Evolutionary conservation across 1,140 invertebrate species (phyloP), one percentile per base, ranked within the genome.

Genomic region (Proctacanthus coquilletti): DNA sequence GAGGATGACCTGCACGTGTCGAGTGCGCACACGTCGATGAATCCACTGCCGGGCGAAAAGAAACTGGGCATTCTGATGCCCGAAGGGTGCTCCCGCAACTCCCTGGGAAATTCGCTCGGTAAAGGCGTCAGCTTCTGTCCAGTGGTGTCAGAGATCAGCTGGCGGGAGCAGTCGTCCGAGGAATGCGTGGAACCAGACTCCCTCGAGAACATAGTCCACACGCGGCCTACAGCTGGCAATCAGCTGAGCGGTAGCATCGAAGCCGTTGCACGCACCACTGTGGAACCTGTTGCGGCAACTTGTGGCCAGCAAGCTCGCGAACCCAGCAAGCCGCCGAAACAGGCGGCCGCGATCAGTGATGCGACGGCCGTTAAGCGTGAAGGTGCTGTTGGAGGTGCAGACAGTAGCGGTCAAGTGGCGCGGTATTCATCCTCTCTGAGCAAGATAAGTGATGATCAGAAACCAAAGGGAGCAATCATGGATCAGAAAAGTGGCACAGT

Each of bases 131-230:
- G 72, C 40, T 81, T 81, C 46, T 76, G 73, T 47, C 77, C 77
- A 1, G 69, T 80, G 21, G 76, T 80, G 2, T 71, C 73, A 13
- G 75, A 80, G 53, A 75, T 80, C 21, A 77, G 72, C 47, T 80
- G 76, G 75, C 63, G 69, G 36, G 74, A 77, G 41, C 56, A 55
- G 32, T 55, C 52, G 0, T 63, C 61, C 3, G 60, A 58, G 21
- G 58, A 59, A 37, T 36, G 15, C 18, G 33, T 35, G 31, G 18
- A 33, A 5, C 3, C 30, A 8, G 30, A 32, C 13, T 32, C 30
- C 5, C 30, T 32, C 30, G 30, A 32, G 13, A 15, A 32, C 5
- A 13, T 25, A n/a, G n/a, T n/a, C n/a, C n/a, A n/a, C n/a, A n/a
- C n/a, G n/a, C n/a, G n/a, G n/a, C n/a, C n/a, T n/a, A n/a, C n/a